phyloP scores from a whole-genome alignment of 2,888 invertebrate genomes.

The Lasiommata megera region DNA sequence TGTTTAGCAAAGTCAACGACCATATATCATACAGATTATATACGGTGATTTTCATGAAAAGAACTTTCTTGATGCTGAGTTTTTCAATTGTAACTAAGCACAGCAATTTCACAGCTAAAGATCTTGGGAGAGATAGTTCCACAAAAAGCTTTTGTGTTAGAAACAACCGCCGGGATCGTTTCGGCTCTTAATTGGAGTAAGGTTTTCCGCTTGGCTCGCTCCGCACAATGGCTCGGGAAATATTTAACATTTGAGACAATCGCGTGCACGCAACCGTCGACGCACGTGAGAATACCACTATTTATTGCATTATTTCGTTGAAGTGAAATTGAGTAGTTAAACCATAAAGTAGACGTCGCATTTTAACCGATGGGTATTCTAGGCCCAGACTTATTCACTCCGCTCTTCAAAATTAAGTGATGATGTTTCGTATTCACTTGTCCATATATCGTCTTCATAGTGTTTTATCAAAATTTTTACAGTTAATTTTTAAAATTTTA shows the following conservation, averaged over 20 bases:
- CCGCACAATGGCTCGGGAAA: constrained; percentile 61
- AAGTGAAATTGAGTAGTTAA: constrained; percentile 22
- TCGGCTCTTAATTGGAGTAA: constrained; percentile 58
- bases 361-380: not conserved
- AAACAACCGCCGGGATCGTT: constrained; percentile 46
- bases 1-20: no score
- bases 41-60: not conserved
- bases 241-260: constrained; percentile 56
- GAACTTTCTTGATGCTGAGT: not conserved
- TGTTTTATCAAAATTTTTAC: no score
- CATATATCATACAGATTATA: no score
- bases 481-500: no score
- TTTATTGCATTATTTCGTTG: constrained; percentile 19
- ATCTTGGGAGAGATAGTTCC: constrained; percentile 12
- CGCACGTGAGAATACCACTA: constrained; percentile 43
- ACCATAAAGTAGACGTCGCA: constrained; percentile 10
- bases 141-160: constrained; percentile 34
- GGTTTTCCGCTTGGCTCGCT: constrained; percentile 59
- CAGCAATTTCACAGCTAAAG: constrained; percentile 2
- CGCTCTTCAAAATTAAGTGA: no score
- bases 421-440: no score
- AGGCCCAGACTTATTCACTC: not conserved
- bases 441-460: no score
- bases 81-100: not conserved
- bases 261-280: constrained; percentile 33